These are phyloP conservation scores for Drosophila pseudotalamancana DNA, from an alignment of 2,888 invertebrate species.

Conservation along the genomic window DNA sequence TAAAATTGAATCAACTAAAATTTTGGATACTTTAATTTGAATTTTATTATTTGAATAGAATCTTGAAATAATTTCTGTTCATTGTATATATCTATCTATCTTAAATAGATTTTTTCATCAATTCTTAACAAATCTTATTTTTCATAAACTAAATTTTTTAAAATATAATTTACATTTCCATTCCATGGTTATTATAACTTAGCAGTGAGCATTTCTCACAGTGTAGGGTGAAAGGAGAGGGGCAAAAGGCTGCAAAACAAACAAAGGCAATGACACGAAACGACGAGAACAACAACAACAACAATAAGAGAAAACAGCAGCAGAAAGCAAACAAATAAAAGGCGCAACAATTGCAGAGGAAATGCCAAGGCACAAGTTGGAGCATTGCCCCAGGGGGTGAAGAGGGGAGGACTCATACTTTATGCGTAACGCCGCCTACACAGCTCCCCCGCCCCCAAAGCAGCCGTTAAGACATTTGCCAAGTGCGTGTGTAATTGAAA, in stretches of 20 bases:
- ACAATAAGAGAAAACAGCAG: constrained; percentile 29
- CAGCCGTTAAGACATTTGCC: constrained; percentile 46
- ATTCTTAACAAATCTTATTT: too few species aligned
- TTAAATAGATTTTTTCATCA: too few species aligned
- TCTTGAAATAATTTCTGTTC: too few species aligned
- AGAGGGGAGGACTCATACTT: constrained; percentile 10
- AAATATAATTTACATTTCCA: too few species aligned
- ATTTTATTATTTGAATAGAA: too few species aligned
- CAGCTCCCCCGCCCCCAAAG: not conserved
- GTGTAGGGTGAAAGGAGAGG: not conserved
- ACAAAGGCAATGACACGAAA: constrained; percentile 81
- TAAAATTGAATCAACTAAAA: too few species aligned
- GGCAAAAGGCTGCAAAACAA: constrained; percentile 61
- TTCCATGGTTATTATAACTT: too few species aligned
- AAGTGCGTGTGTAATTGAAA: constrained; percentile 78
- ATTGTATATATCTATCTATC: too few species aligned
- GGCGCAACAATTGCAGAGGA: constrained; percentile 73
- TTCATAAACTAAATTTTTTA: too few species aligned
- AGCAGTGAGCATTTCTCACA: not conserved
- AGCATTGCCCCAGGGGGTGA: not conserved
- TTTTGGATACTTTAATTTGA: too few species aligned
- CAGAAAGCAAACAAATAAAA: constrained; percentile 77
- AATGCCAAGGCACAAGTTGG: constrained; percentile 9
- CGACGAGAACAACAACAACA: constrained; percentile 52
- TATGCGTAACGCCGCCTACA: constrained; percentile 30